Evolutionary conservation across 1,140 invertebrate species (phyloP).

Genomic region (Cecropterus lyciades): DNA sequence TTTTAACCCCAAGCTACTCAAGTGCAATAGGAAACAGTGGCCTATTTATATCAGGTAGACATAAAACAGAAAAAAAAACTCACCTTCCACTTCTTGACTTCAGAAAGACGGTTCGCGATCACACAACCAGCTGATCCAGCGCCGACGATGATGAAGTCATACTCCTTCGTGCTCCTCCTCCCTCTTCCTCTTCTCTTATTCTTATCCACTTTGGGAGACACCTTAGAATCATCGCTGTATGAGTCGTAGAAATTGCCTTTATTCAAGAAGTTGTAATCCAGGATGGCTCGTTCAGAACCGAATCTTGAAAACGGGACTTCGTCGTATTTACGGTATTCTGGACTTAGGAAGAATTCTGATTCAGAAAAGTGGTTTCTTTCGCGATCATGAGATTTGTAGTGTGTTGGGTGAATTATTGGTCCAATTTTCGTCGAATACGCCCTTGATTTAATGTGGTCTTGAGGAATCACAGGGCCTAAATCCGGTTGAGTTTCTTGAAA

Average conservation of each 20-base stretch:
- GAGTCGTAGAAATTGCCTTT: constrained; percentile 43
- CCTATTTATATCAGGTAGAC: too few species aligned
- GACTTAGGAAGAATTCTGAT: constrained; percentile 6
- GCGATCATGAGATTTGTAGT: neutral
- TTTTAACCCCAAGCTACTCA: too few species aligned
- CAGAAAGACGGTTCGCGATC: constrained; percentile 68
- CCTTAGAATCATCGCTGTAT: constrained; percentile 50
- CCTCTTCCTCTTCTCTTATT: constrained; percentile 32
- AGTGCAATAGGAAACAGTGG: too few species aligned
- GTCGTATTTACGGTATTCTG: constrained; percentile 18
- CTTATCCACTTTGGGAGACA: constrained; percentile 39
- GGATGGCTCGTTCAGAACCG: constrained; percentile 37
- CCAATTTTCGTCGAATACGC: constrained; percentile 3
- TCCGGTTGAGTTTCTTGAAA: neutral
- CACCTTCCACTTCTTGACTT: constrained; percentile 78
- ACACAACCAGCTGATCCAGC: constrained; percentile 76
- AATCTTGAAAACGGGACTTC: constrained; percentile 23
- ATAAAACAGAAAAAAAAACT: constrained; percentile 22
- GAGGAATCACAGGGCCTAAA: neutral
- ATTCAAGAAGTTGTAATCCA: constrained; percentile 47
- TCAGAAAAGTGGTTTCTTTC: constrained; percentile 7
- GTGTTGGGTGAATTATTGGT: constrained; percentile 8
- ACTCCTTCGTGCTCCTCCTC: constrained; percentile 50
- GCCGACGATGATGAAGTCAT: constrained; percentile 75
- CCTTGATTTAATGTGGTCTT: neutral